Evolutionary conservation across 2,113 vertebrate species (phyloP).

Genomic region (Nannospalax galili): DNA sequence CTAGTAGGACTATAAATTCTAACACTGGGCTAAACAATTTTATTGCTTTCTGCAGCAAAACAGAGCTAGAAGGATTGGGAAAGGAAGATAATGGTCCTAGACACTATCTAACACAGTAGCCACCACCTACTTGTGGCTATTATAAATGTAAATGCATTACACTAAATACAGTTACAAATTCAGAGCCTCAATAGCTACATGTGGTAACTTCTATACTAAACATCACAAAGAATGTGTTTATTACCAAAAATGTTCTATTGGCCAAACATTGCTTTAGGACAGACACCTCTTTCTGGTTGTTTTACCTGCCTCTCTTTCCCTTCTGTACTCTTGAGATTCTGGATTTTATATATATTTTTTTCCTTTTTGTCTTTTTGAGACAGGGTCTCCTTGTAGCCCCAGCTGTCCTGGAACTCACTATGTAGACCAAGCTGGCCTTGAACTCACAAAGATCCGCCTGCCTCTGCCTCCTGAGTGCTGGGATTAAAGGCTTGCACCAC

Average conservation of each 20-base stretch:
- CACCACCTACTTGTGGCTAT: background rate
- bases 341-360: too few relatives aligned
- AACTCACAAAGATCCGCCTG: too few relatives aligned
- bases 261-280: background rate
- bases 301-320: background rate
- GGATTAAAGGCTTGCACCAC: too few relatives aligned
- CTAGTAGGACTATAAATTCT: slow-evolving; percentile 31
- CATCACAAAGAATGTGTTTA: background rate
- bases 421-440: too few relatives aligned
- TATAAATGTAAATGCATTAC: slow-evolving; percentile 16
- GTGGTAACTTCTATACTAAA: background rate
- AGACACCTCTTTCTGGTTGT: background rate
- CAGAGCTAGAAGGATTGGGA: background rate
- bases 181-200: background rate
- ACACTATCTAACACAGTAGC: background rate
- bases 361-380: too few relatives aligned
- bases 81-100: background rate
- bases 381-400: too few relatives aligned
- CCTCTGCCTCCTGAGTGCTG: too few relatives aligned
- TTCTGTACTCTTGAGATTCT: slow-evolving; percentile 23
- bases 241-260: background rate
- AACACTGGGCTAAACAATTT: slow-evolving; percentile 14
- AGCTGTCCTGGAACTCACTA: too few relatives aligned
- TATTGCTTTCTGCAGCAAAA: slow-evolving; percentile 33
- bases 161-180: background rate